Conservation (phyloP, 1,140 invertebrate genomes). For the Bombus consobrinus region DNA sequence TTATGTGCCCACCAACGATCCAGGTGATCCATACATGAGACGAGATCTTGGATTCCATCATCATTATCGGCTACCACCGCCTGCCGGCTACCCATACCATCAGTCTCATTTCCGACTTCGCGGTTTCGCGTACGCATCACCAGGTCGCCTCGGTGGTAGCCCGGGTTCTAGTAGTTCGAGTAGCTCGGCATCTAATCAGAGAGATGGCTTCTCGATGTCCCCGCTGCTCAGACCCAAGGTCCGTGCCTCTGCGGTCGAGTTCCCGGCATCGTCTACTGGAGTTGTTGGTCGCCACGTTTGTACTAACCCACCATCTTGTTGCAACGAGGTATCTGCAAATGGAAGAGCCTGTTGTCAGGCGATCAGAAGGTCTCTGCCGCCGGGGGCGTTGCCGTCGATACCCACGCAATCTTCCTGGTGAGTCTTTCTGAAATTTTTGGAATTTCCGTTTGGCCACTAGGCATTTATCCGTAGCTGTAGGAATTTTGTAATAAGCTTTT, state of each 20-base stretch:
- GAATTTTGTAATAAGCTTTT: too few species aligned
- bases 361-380: constrained; percentile 81
- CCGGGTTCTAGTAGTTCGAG: constrained; percentile 83
- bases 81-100: constrained; percentile 77
- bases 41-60: constrained; percentile 85
- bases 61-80: constrained; percentile 84
- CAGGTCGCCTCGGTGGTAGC: constrained; percentile 79
- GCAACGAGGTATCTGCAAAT: constrained; percentile 68
- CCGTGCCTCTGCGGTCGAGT: constrained; percentile 81
- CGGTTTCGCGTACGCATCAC: constrained; percentile 78
- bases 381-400: constrained; percentile 83
- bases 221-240: constrained; percentile 82
- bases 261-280: constrained; percentile 72
- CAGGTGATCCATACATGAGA: constrained; percentile 85
- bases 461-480: too few species aligned
- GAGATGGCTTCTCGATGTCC: constrained; percentile 79
- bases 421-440: constrained; percentile 73
- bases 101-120: constrained; percentile 79
- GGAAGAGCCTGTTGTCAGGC: constrained; percentile 78
- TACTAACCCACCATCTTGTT: constrained; percentile 83
- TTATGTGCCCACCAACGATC: constrained; percentile 81
- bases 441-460: too few species aligned
- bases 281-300: constrained; percentile 84
- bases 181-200: constrained; percentile 78
- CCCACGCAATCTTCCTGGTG: constrained; percentile 85